Percentiles rank a stretch among this genome's conserved stretches.
Evolutionary conservation across 2,113 vertebrate species (phyloP).

Genomic region (Chloebia gouldiae): DNA sequence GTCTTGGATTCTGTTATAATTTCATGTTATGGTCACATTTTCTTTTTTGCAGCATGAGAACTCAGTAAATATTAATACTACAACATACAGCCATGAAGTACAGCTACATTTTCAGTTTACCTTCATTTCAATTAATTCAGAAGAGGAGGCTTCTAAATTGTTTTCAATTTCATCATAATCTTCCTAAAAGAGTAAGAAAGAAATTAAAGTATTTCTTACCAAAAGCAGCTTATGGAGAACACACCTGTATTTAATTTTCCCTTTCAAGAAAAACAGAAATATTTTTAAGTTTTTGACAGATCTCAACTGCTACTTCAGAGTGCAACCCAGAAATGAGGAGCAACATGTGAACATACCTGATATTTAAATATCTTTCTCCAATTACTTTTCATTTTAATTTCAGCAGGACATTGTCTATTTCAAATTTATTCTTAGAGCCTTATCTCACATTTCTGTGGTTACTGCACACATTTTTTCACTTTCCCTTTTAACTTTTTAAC

Average conservation of each 20-base stretch:
- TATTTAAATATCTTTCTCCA: background rate
- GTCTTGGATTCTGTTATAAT: background rate
- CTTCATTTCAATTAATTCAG: constrained; percentile 74
- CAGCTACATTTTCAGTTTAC: constrained; percentile 54
- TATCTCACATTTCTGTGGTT: background rate
- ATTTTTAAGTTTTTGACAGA: background rate
- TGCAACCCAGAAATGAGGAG: background rate
- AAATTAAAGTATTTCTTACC: background rate
- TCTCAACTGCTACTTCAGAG: background rate
- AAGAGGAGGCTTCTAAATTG: constrained; percentile 65
- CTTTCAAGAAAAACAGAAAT: background rate
- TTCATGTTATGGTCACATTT: background rate
- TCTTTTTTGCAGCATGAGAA: background rate
- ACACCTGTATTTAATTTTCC: background rate
- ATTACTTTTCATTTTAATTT: background rate
- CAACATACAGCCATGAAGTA: background rate
- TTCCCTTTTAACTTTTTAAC: background rate
- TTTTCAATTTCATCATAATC: constrained; percentile 71
- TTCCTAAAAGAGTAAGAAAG: constrained; percentile 57
- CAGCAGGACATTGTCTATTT: background rate
- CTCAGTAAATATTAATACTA: background rate
- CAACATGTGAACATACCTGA: background rate
- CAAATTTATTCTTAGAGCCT: background rate
- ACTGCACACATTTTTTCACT: background rate
- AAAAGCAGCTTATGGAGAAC: background rate